Conservation (phyloP, 1,140 invertebrate species). For the Dendroctonus valens region DNA sequence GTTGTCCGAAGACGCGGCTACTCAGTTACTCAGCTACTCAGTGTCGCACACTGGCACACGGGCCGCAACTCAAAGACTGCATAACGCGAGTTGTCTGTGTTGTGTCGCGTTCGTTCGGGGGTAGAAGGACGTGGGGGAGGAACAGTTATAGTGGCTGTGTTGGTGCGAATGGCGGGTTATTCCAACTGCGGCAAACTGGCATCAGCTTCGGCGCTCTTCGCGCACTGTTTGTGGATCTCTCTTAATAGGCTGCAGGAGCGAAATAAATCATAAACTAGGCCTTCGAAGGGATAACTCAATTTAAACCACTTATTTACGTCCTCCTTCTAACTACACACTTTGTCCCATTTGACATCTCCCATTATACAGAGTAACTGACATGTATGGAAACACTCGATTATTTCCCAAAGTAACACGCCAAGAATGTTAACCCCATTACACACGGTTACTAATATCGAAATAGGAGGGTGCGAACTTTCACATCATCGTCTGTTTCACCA, state of each 20-base stretch:
- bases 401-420: too few species aligned
- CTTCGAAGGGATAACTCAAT: conserved; percentile 29
- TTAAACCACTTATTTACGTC: conserved; percentile 19
- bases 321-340: conserved; percentile 7
- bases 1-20: conserved; percentile 27
- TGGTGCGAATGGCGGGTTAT: conserved; percentile 44
- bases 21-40: conserved; percentile 13
- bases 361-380: too few species aligned
- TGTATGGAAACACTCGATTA: too few species aligned
- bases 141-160: conserved; percentile 42
- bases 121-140: conserved; percentile 42
- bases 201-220: conserved; percentile 46
- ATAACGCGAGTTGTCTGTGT: conserved; percentile 43
- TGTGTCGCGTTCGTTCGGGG: conserved; percentile 43
- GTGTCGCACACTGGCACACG: conserved; percentile 43
- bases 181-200: conserved; percentile 46
- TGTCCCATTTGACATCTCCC: not conserved
- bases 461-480: too few species aligned
- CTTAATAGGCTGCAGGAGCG: conserved; percentile 34
- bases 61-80: conserved; percentile 48
- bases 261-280: conserved; percentile 34
- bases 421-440: too few species aligned
- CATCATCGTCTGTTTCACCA: too few species aligned
- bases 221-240: conserved; percentile 41
- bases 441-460: too few species aligned